Conservation (phyloP, 1,140 invertebrate genomes). For the Euura lappo region DNA sequence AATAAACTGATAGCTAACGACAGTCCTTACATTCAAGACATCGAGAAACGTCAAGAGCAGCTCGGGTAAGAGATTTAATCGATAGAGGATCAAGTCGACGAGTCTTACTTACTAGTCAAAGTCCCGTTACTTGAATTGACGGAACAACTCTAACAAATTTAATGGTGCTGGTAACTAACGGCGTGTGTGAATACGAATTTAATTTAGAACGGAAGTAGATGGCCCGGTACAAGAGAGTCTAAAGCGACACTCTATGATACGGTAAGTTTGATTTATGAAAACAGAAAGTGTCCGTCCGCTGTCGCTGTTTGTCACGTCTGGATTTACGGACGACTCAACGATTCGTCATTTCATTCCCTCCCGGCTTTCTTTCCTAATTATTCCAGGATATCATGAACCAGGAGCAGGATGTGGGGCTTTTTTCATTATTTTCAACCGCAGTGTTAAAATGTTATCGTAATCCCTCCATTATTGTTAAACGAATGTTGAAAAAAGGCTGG, state of each 20-base stretch:
- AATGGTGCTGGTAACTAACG: constrained; percentile 43
- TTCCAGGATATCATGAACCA: no score
- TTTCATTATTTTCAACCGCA: constrained; percentile 5
- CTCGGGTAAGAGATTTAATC: constrained; percentile 87
- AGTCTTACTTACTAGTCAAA: no score
- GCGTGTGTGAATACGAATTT: constrained; percentile 37
- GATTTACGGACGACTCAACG: no score
- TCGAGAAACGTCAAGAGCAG: constrained; percentile 86
- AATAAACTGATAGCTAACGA: constrained; percentile 88
- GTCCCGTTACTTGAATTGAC: no score
- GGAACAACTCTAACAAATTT: no score
- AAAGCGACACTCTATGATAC: constrained; percentile 47
- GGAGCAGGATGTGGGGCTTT: no score
- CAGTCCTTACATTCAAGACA: constrained; percentile 87
- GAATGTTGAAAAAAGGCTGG: constrained; percentile 8
- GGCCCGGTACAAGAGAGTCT: constrained; percentile 53
- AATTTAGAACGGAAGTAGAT: constrained; percentile 52
- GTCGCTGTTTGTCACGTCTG: constrained; percentile 1
- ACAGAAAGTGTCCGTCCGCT: background rate
- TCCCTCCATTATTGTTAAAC: no score
- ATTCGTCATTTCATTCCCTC: no score
- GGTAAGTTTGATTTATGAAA: constrained; percentile 45
- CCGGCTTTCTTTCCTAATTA: no score
- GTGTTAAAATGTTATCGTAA: no score
- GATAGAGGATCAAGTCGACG: no score